Conservation (phyloP, 2,113 vertebrate genomes). For the Gallinago jamesoni region DNA sequence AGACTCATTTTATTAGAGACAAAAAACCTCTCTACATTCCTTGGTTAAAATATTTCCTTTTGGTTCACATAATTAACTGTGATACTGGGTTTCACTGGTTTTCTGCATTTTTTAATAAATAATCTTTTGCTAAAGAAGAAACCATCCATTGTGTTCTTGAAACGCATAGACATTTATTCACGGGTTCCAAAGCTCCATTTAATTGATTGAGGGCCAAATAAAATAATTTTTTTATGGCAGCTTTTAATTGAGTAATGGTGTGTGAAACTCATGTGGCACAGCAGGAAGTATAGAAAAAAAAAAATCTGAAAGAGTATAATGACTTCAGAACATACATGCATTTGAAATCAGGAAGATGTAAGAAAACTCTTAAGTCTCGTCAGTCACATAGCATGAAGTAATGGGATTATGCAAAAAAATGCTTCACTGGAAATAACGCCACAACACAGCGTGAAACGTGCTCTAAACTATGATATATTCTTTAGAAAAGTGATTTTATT, state of each 20-base stretch:
- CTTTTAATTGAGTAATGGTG: not conserved
- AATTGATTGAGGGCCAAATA: not conserved
- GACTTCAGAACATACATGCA: not conserved
- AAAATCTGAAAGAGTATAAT: not conserved
- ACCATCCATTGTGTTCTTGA: not conserved
- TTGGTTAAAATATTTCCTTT: not conserved
- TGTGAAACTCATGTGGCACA: not conserved
- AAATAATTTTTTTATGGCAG: not conserved
- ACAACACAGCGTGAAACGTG: not conserved
- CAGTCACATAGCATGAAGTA: not conserved
- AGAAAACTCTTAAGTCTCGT: slow-evolving; percentile 7
- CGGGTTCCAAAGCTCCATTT: not conserved
- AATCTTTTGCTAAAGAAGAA: not conserved
- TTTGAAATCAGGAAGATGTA: slow-evolving; percentile 5
- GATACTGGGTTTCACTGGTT: not conserved
- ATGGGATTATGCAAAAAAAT: slow-evolving; percentile 16
- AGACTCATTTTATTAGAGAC: not conserved
- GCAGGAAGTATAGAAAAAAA: not conserved
- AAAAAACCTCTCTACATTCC: not conserved
- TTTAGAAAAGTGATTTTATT: not conserved
- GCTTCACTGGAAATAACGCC: not conserved
- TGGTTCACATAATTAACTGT: not conserved
- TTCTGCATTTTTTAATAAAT: not conserved
- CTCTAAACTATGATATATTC: not conserved
- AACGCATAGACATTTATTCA: not conserved